These are phyloP conservation scores for Oopsacas minuta DNA, from an alignment of 37 sponge, comb jelly and placozoan genomes.

Conservation along the genomic window DNA sequence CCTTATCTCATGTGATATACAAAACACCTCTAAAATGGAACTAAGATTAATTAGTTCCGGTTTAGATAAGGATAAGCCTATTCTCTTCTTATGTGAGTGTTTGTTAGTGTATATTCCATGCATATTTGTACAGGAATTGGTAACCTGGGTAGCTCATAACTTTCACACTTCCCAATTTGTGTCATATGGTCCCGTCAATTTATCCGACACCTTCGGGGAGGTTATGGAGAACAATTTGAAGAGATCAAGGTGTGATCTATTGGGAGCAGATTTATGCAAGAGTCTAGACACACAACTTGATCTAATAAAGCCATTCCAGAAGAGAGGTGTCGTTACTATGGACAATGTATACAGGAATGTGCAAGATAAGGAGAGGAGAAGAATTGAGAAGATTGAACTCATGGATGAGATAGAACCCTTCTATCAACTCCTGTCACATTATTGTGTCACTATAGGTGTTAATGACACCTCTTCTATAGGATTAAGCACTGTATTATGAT, in stretches of 20 bases:
- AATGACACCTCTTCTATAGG: conserved; percentile 28
- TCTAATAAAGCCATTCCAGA: background rate
- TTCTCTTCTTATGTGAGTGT: conserved; percentile 2
- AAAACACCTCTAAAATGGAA: background rate
- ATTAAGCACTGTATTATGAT: background rate
- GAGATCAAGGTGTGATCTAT: background rate
- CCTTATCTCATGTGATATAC: background rate
- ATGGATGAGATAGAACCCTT: conserved; percentile 70
- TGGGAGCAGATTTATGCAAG: background rate
- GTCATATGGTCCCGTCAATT: background rate
- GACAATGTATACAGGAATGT: background rate
- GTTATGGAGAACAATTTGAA: conserved; percentile 49
- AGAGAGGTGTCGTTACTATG: background rate
- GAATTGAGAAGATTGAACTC: conserved; percentile 72
- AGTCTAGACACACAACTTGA: background rate
- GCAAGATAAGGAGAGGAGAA: background rate
- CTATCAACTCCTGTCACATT: conserved; percentile 66
- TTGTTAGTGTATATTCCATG: background rate
- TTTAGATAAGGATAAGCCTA: background rate
- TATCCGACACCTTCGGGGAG: conserved; percentile 39
- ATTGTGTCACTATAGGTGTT: conserved; percentile 60
- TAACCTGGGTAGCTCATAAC: background rate
- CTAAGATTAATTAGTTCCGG: conserved; percentile 8
- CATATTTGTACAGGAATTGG: background rate
- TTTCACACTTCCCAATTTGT: background rate